These are phyloP conservation scores for Aleiodes testaceus DNA, from an alignment of 2,888 invertebrate species.

Conservation along the genomic window DNA sequence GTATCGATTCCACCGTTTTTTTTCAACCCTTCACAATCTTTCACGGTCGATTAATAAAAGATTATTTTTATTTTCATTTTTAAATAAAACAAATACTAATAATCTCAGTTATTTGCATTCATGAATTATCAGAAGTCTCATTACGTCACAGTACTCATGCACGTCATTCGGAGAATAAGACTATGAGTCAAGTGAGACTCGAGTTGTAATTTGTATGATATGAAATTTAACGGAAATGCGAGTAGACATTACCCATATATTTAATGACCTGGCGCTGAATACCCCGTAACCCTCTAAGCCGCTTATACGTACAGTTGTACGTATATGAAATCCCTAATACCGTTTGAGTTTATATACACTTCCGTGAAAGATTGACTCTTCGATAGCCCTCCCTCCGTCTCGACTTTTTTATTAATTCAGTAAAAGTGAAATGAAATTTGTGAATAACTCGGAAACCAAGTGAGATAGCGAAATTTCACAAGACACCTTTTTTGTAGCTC, in stretches of 20 bases:
- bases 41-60: constrained; percentile 24
- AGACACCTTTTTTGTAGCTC: no score
- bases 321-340: constrained; percentile 18
- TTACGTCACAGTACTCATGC: no score
- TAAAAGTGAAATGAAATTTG: background rate
- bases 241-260: background rate
- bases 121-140: no score
- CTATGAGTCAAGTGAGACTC: background rate
- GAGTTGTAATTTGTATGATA: background rate
- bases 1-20: background rate
- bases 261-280: constrained; percentile 13
- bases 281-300: constrained; percentile 27
- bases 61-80: no score
- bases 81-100: no score
- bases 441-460: no score
- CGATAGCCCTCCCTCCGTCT: background rate
- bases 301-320: constrained; percentile 29
- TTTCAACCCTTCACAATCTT: constrained; percentile 14
- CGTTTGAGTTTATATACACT: constrained; percentile 25
- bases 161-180: no score
- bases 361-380: constrained; percentile 33
- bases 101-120: no score
- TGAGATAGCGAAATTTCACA: no score
- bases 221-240: constrained; percentile 8
- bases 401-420: background rate